Evolutionary conservation across 2,888 invertebrate genomes (phyloP).

Genomic region (Apamea crenata): DNA sequence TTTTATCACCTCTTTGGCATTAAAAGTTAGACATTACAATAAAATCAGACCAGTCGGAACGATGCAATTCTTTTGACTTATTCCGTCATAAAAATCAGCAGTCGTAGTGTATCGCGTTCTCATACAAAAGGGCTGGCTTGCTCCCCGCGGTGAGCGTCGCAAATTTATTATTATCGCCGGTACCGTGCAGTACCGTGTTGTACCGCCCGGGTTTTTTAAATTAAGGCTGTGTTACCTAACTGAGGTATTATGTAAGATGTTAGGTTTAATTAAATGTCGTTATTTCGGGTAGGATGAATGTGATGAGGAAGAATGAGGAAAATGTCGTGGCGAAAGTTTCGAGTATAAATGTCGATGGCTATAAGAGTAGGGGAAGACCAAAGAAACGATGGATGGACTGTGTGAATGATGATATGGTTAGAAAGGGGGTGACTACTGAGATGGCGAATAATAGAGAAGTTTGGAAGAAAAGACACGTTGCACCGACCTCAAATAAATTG

Average conservation of each 20-base stretch:
- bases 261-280: neutral
- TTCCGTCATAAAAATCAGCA: conserved; percentile 41
- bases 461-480: too few relatives aligned
- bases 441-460: too few relatives aligned
- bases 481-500: too few relatives aligned
- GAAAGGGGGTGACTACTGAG: too few relatives aligned
- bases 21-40: conserved; percentile 21
- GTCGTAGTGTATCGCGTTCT: conserved; percentile 16
- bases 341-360: neutral
- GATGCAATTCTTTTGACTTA: conserved; percentile 35
- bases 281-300: neutral
- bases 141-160: conserved; percentile 40
- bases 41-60: conserved; percentile 17
- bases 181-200: conserved; percentile 24
- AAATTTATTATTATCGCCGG: conserved; percentile 37
- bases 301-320: neutral
- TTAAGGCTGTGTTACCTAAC: conserved; percentile 6
- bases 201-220: conserved; percentile 16
- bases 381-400: too few relatives aligned
- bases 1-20: conserved; percentile 13
- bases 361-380: too few relatives aligned
- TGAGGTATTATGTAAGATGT: neutral
- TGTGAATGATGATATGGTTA: too few relatives aligned
- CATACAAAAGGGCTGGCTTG: conserved; percentile 10
- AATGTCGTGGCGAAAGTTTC: neutral